Evolutionary conservation across 2,113 vertebrate species (phyloP).

Genomic region (Vulpes ferrilata): DNA sequence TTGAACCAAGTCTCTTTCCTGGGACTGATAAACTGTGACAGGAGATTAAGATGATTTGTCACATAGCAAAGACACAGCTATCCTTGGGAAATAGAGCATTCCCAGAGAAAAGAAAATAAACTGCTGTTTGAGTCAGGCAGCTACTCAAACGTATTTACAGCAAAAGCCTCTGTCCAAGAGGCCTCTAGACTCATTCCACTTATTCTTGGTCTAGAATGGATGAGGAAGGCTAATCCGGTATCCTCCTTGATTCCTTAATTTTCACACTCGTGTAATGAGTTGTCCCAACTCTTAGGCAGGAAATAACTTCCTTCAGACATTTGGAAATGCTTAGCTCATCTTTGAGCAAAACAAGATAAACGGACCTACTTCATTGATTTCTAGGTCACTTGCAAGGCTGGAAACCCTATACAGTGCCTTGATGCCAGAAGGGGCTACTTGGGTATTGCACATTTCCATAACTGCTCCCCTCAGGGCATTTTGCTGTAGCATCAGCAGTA

Average conservation of each 20-base stretch:
- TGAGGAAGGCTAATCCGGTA: background rate
- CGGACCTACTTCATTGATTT: background rate
- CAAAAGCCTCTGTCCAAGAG: background rate
- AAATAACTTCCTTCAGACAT: background rate
- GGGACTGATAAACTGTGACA: background rate
- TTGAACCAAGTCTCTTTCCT: background rate
- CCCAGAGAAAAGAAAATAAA: conserved; percentile 9
- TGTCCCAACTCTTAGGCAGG: background rate
- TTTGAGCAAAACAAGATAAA: conserved; percentile 35
- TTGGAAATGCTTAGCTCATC: background rate
- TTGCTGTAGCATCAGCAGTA: background rate
- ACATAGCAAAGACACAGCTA: background rate
- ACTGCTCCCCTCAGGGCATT: background rate
- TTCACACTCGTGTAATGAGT: background rate
- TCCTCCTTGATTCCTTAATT: background rate
- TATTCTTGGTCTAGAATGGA: background rate
- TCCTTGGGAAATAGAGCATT: background rate
- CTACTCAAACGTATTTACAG: background rate
- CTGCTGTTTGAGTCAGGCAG: background rate
- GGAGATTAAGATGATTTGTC: conserved; percentile 4
- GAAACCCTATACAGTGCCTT: background rate
- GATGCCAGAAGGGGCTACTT: background rate
- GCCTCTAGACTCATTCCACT: background rate
- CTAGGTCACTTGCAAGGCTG: background rate
- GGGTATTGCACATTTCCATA: background rate